A percentile compares a stretch with the other conserved stretches of the same genome.
phyloP scores from a whole-genome alignment of 2,113 vertebrate species.

The Platichthys stellatus region DNA sequence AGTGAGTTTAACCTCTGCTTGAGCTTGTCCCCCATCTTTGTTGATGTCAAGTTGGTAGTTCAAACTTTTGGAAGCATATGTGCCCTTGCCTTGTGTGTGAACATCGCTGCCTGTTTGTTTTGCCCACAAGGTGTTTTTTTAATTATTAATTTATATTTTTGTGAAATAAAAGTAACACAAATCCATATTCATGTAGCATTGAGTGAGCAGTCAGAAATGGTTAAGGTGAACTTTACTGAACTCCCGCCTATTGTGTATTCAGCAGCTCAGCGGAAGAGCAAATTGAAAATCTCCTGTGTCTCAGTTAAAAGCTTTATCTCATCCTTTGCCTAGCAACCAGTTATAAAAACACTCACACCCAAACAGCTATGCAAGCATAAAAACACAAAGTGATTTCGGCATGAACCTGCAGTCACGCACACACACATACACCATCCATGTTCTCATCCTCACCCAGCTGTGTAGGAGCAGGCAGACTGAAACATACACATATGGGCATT shows the following conservation, averaged over 20 bases:
- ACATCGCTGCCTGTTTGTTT: slow-evolving; percentile 54
- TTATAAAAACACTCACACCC: slow-evolving; percentile 64
- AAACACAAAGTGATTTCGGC: slow-evolving; percentile 46
- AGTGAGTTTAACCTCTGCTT: slow-evolving; percentile 24
- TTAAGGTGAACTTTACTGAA: slow-evolving; percentile 70
- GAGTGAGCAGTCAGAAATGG: slow-evolving; percentile 54
- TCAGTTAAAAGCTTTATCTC: slow-evolving; percentile 74
- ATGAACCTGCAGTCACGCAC: slow-evolving; percentile 48
- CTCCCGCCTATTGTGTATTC: slow-evolving; percentile 66
- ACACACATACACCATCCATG: slow-evolving; percentile 11
- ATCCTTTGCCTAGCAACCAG: slow-evolving; percentile 73
- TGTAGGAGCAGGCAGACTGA: slow-evolving; percentile 27
- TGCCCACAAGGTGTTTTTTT: slow-evolving; percentile 55
- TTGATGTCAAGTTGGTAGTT: slow-evolving; percentile 43
- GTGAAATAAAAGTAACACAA: slow-evolving; percentile 25
- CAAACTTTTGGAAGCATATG: slow-evolving; percentile 23
- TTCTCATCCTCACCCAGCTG: slow-evolving; percentile 30
- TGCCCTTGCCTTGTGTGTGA: slow-evolving; percentile 30
- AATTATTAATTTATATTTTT: slow-evolving; percentile 41
- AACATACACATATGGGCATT: slow-evolving; percentile 3
- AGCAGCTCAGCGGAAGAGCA: slow-evolving; percentile 59
- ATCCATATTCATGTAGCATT: slow-evolving; percentile 62
- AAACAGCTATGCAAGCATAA: slow-evolving; percentile 53
- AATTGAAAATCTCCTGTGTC: slow-evolving; percentile 67
- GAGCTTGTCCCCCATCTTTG: slow-evolving; percentile 23